Evolutionary conservation across 2,113 vertebrate species (phyloP), one percentile per base, ranked within the genome.

Genomic region (Pseudorasbora parva): DNA sequence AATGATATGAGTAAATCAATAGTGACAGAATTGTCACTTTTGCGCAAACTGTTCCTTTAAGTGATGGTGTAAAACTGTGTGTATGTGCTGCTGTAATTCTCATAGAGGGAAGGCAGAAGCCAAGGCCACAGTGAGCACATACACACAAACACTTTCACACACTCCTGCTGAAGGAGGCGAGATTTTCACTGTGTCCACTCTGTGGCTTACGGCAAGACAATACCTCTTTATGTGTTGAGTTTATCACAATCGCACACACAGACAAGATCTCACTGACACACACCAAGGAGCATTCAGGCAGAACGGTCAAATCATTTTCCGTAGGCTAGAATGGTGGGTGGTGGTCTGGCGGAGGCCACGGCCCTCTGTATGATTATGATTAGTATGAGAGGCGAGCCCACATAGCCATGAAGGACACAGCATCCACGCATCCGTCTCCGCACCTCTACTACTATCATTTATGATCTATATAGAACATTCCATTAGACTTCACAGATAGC

Each of bases 401-500:
- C 54, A 71, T 57, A 79, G 41, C 51, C 82, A 23, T 76, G 45
- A 75, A 83, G 72, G 57, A 80, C 78, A 80, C 60, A 49, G 59
- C 33, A 43, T 66, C 43, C 72, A 21, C 68, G 25, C 62, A 78
- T 59, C 51, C 64, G 19, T 79, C 75, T 72, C 33, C 69, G n/a
- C 56, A 49, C 69, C 27, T 74, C 25, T 72, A 72, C 77, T 17
- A n/a, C 60, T 60, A 37, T 57, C 62, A 59, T 84, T 84, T 78
- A 84, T 79, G 25, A 79, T 79, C 75, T 78, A 45, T 79, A 78
- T 72, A 79, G 33, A 49, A 78, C 47, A 25, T 69, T 79, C 25
- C 23, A 84, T 49, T 66, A 78, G 19, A 17, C 75, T 59, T 56
- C 12, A 71, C 25, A 51, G 41, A 84, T 33, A 56, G 78, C 60